Percentiles rank a stretch among this genome's conserved stretches.
Evolutionary conservation across 92 coral and sea anemone genomes (phyloP).

Genomic region (Epizoanthus fatuus): DNA sequence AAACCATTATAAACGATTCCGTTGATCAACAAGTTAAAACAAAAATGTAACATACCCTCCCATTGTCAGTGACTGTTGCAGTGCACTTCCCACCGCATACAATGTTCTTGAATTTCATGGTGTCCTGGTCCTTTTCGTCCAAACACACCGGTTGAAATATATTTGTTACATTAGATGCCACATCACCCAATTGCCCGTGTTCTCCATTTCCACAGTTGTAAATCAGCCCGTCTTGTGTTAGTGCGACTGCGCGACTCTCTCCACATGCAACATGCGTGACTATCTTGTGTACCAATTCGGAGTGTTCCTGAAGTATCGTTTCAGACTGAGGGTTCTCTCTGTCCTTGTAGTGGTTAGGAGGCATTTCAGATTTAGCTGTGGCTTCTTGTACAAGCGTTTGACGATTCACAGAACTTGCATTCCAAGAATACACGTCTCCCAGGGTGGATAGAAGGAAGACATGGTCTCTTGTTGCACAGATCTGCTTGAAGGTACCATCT

Average conservation of each 20-base stretch:
- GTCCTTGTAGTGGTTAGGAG: background rate
- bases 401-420: background rate
- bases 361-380: background rate
- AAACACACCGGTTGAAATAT: background rate
- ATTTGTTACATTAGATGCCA: background rate
- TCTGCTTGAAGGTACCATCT: background rate
- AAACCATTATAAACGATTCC: too few species aligned
- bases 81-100: conserved; percentile 19
- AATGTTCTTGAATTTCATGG: background rate
- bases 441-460: conserved; percentile 11
- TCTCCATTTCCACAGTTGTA: background rate
- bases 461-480: conserved; percentile 1
- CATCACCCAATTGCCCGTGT: background rate
- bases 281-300: conserved; percentile 20
- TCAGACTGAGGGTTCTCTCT: background rate
- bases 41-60: background rate
- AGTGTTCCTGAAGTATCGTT: conserved; percentile 7
- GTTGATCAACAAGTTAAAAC: background rate
- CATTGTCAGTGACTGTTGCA: conserved; percentile 11
- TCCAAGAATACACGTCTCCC: conserved; percentile 22
- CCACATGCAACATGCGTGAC: conserved; percentile 35
- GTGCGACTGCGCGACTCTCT: background rate
- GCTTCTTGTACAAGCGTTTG: background rate
- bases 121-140: background rate
- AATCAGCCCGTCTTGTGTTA: conserved; percentile 29